phyloP scores from a whole-genome alignment of 2,888 invertebrate species.

The Fragum whitleyi region DNA sequence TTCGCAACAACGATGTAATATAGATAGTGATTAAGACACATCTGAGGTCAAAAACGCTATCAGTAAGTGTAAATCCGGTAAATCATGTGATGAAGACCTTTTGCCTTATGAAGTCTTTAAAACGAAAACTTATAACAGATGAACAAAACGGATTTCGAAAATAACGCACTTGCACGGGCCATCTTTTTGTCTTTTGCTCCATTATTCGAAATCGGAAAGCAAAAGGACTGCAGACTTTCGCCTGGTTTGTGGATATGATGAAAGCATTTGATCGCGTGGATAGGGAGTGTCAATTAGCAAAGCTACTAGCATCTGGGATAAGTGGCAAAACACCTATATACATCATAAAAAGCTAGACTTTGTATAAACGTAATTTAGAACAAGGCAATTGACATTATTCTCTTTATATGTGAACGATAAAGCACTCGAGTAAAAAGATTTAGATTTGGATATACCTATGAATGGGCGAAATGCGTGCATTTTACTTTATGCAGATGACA shows the following conservation, averaged over 20 bases:
- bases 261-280: too few relatives aligned
- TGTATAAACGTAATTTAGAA: background rate
- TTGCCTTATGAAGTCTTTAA: too few relatives aligned
- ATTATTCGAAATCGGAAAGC: too few relatives aligned
- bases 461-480: background rate
- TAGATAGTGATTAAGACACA: too few relatives aligned
- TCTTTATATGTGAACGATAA: conserved; percentile 2
- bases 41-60: too few relatives aligned
- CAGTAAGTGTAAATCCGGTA: too few relatives aligned
- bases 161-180: background rate
- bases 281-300: background rate
- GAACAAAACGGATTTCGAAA: too few relatives aligned
- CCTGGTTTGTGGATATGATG: too few relatives aligned
- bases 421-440: background rate
- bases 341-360: background rate
- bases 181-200: background rate
- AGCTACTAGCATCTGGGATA: background rate
- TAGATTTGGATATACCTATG: background rate
- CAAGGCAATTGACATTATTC: conserved; percentile 5
- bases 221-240: too few relatives aligned
- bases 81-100: too few relatives aligned
- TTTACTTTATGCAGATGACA: conserved; percentile 6
- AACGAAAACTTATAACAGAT: background rate
- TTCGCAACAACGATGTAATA: too few relatives aligned
- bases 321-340: too few relatives aligned